phyloP scores from a whole-genome alignment of 1,140 invertebrate species.

The Drosophila hydei region DNA sequence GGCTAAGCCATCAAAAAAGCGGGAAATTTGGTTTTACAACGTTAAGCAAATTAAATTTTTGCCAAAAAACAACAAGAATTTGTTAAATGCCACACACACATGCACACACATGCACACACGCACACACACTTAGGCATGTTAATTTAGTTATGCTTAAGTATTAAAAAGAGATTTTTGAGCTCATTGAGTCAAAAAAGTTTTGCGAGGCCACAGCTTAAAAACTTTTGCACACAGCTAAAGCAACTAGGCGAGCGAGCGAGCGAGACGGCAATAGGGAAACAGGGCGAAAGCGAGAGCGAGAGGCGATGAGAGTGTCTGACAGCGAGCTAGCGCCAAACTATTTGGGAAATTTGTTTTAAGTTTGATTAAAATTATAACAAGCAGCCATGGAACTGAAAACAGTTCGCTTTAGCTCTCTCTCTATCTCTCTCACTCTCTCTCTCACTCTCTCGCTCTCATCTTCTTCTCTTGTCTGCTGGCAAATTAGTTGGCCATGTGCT shows the following conservation, averaged over 20 bases:
- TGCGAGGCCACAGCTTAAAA: slow-evolving; percentile 45
- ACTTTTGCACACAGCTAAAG: slow-evolving; percentile 39
- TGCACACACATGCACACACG: slow-evolving; percentile 25
- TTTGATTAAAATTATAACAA: slow-evolving; percentile 63
- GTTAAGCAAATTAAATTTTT: slow-evolving; percentile 60
- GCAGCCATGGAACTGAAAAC: slow-evolving; percentile 32
- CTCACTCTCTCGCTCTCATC: not conserved
- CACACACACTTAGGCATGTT: slow-evolving; percentile 57
- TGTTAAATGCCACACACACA: slow-evolving; percentile 45
- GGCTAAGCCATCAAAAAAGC: slow-evolving; percentile 29
- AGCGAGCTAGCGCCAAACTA: slow-evolving; percentile 42
- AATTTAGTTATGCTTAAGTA: slow-evolving; percentile 78
- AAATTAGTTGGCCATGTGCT: slow-evolving; percentile 48
- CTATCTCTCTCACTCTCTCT: not conserved
- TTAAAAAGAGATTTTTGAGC: slow-evolving; percentile 79
- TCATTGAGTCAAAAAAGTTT: slow-evolving; percentile 75
- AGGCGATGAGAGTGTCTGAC: not conserved
- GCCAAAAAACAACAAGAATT: slow-evolving; percentile 54
- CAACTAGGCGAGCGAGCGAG: not conserved
- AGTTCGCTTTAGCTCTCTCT: not conserved
- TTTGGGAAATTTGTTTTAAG: slow-evolving; percentile 59
- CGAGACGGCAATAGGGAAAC: not conserved
- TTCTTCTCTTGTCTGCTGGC: not conserved
- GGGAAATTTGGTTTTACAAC: slow-evolving; percentile 48
- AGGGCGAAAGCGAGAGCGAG: not conserved